phyloP scores from a whole-genome alignment of 2,888 invertebrate genomes.

The Dolichopus griseipennis region DNA sequence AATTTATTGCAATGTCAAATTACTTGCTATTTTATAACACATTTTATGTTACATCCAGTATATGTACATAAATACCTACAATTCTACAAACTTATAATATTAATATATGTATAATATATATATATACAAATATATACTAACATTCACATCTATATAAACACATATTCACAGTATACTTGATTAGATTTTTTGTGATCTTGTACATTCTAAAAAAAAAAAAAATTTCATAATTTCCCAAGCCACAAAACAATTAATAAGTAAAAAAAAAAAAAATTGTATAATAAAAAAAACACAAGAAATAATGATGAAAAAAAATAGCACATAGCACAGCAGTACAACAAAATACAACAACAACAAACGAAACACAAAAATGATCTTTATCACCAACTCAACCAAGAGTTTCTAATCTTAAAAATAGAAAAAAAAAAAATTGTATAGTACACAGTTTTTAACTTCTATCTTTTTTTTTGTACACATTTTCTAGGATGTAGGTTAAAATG shows the following conservation, averaged over 20 bases:
- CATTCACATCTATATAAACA: too few species aligned
- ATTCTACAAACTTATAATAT: too few species aligned
- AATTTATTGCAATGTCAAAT: not conserved
- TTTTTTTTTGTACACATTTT: not conserved
- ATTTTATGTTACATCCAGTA: too few species aligned
- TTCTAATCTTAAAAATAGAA: too few species aligned
- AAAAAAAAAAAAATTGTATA: not conserved
- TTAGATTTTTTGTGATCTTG: too few species aligned
- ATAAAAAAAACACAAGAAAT: not conserved
- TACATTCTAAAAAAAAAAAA: not conserved
- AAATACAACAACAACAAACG: not conserved
- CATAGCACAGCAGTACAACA: too few species aligned
- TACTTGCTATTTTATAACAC: not conserved
- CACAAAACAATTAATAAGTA: not conserved
- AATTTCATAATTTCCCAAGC: slow-evolving; percentile 2
- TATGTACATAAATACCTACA: too few species aligned
- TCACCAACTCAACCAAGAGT: too few species aligned
- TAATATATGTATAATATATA: too few species aligned
- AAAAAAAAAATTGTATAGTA: too few species aligned
- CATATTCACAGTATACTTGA: too few species aligned
- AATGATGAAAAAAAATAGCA: not conserved
- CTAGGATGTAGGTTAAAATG: slow-evolving; percentile 6
- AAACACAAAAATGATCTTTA: not conserved
- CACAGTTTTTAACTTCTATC: not conserved
- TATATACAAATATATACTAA: too few species aligned